These are phyloP conservation scores for Bostrychus sinensis DNA, from an alignment of 2,113 vertebrate species.

Conservation along the genomic window DNA sequence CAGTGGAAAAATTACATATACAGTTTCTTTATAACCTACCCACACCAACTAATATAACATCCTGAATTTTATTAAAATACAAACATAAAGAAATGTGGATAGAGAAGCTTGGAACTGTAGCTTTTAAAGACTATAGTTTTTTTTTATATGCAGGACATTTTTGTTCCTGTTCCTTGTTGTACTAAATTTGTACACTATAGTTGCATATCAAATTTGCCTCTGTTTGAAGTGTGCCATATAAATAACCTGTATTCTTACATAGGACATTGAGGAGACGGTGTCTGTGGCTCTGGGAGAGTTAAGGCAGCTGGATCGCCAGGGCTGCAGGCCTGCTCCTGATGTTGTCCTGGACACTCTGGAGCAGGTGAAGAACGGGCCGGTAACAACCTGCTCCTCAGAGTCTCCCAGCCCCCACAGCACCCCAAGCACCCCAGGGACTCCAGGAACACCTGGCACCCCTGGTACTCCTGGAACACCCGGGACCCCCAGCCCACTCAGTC, in stretches of 20 bases:
- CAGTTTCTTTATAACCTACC: no score
- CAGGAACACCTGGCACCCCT: conserved; percentile 62
- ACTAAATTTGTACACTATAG: no score
- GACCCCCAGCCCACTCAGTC: conserved; percentile 86
- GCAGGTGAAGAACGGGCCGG: conserved; percentile 88
- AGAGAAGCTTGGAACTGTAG: no score
- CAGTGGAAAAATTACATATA: no score
- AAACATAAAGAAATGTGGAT: no score
- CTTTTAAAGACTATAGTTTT: not conserved
- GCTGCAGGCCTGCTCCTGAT: conserved; percentile 90
- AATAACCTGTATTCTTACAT: not conserved
- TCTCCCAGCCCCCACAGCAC: conserved; percentile 89
- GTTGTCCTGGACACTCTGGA: conserved; percentile 98
- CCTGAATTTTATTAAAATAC: no score
- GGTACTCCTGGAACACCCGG: conserved; percentile 82
- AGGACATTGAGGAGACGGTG: conserved; percentile 98
- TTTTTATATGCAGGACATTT: no score
- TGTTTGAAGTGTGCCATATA: no score
- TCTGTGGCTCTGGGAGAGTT: conserved; percentile 92
- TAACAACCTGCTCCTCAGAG: conserved; percentile 88
- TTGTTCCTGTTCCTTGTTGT: no score
- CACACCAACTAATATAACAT: no score
- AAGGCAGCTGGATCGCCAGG: conserved; percentile 91
- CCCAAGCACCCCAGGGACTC: conserved; percentile 74
- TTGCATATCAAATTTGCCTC: no score